Conservation (phyloP, 2,888 invertebrate genomes). For the Euphydryas editha region DNA sequence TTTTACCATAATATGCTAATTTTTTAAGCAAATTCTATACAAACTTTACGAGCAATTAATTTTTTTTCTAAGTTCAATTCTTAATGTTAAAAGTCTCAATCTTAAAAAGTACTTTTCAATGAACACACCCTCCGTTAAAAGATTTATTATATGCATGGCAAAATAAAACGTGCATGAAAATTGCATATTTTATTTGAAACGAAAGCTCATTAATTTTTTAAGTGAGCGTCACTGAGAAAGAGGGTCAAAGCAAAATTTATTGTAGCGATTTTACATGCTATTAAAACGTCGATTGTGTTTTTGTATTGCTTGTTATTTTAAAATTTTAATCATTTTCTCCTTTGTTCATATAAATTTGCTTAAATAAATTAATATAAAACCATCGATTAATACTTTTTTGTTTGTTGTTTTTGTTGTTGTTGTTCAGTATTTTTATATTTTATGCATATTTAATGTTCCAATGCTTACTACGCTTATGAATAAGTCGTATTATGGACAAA, state of each 20-base stretch:
- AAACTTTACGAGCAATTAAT: too few relatives aligned
- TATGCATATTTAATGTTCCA: neutral
- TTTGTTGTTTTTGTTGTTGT: neutral
- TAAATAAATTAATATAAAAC: neutral
- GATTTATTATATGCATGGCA: slow-evolving; percentile 1
- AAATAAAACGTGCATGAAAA: slow-evolving; percentile 37
- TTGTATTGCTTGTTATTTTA: neutral
- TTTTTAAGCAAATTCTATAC: too few relatives aligned
- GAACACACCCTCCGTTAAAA: neutral
- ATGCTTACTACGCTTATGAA: too few relatives aligned
- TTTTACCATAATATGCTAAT: too few relatives aligned
- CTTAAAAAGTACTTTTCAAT: slow-evolving; percentile 1
- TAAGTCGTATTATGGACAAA: too few relatives aligned
- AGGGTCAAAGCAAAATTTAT: slow-evolving; percentile 6
- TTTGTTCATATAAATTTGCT: neutral
- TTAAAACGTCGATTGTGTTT: slow-evolving; percentile 6
- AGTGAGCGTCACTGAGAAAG: slow-evolving; percentile 22
- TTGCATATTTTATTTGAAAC: slow-evolving; percentile 36
- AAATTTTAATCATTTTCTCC: neutral
- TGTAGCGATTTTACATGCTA: slow-evolving; percentile 13
- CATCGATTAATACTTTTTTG: neutral
- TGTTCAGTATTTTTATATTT: neutral
- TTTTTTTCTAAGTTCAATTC: too few relatives aligned
- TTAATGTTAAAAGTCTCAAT: too few relatives aligned
- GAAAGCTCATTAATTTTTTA: slow-evolving; percentile 35